Evolutionary conservation across 2,113 vertebrate species (phyloP).

Genomic region (Isurus oxyrinchus): DNA sequence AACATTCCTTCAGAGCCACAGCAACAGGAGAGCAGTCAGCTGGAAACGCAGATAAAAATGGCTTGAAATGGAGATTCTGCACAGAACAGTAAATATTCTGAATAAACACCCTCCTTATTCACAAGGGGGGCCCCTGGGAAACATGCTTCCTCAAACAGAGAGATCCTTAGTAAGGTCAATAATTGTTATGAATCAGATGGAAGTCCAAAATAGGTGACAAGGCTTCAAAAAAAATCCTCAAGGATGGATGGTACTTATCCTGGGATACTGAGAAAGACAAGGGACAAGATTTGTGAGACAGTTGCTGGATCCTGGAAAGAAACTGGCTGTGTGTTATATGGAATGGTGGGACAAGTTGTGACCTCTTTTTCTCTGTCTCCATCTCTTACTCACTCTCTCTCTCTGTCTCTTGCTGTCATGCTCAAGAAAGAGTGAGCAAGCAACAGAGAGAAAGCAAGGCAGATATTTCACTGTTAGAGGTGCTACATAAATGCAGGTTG

Average conservation of each 20-base stretch:
- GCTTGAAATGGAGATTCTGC: not conserved
- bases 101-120: not conserved
- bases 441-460: not conserved
- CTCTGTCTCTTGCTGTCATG: not conserved
- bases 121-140: not conserved
- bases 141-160: not conserved
- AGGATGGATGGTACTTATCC: not conserved
- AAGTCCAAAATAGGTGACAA: not conserved
- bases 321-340: not conserved
- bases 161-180: not conserved
- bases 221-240: not conserved
- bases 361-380: not conserved
- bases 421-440: not conserved
- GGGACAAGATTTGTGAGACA: not conserved
- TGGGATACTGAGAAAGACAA: not conserved
- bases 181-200: not conserved
- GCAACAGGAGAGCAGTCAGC: not conserved
- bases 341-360: not conserved
- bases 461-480: not conserved
- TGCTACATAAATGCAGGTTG: not conserved
- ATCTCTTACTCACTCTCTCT: not conserved
- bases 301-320: not conserved
- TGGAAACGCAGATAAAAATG: not conserved
- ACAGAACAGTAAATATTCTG: not conserved
- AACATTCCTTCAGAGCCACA: not conserved